Evolutionary conservation across 2,113 vertebrate species (phyloP).

Genomic region (Equus przewalskii): DNA sequence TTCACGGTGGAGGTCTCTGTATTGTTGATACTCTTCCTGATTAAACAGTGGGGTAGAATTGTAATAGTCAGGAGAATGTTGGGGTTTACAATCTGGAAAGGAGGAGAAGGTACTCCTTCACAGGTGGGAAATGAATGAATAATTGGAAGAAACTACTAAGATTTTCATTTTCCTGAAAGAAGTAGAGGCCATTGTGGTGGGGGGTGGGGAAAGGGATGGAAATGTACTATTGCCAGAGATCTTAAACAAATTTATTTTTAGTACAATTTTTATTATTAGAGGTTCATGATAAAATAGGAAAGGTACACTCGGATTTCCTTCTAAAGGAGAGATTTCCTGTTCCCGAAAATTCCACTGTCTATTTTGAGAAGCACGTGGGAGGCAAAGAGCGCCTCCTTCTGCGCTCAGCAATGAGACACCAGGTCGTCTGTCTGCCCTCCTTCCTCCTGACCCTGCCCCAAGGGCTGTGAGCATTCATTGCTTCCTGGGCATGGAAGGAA

Average conservation of each 20-base stretch:
- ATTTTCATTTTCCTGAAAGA: conserved; percentile 19
- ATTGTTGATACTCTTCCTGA: background rate
- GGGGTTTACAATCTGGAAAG: background rate
- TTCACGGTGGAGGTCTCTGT: background rate
- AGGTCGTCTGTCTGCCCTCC: background rate
- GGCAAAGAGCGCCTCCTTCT: background rate
- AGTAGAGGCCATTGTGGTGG: background rate
- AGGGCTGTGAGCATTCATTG: background rate
- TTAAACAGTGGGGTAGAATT: background rate
- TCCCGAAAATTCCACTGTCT: conserved; percentile 42
- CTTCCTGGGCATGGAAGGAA: background rate
- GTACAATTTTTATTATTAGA: conserved; percentile 24
- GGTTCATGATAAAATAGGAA: conserved; percentile 54
- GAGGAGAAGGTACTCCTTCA: background rate
- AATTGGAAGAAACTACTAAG: background rate
- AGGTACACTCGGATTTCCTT: conserved; percentile 39
- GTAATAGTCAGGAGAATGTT: background rate
- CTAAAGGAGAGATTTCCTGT: conserved; percentile 36
- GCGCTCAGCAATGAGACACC: background rate
- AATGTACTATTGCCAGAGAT: background rate
- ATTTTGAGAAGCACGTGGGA: background rate
- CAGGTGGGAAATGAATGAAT: background rate
- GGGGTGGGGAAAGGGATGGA: too few relatives aligned
- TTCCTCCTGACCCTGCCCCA: background rate
- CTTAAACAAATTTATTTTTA: conserved; percentile 37